Evolutionary conservation across 2,888 invertebrate species (phyloP).

Genomic region (Deilephila elpenor): DNA sequence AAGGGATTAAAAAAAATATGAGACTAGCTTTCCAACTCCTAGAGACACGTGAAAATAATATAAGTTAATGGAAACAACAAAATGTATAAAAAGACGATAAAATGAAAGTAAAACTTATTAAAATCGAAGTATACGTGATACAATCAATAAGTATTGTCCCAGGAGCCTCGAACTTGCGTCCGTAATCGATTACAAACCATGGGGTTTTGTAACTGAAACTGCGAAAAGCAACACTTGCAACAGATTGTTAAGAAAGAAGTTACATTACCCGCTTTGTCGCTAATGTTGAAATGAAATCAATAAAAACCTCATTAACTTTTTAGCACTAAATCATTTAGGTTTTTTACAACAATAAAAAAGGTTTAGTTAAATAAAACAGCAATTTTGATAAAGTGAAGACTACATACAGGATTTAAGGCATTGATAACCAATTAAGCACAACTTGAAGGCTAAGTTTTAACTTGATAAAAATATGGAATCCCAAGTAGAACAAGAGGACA

Average conservation of each 20-base stretch:
- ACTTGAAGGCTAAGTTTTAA: too few species aligned
- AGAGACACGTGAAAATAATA: not conserved
- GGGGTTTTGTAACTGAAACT: constrained; percentile 41
- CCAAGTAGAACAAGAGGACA: too few species aligned
- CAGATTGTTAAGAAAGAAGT: constrained; percentile 41
- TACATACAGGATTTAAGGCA: too few species aligned
- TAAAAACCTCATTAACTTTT: constrained; percentile 21
- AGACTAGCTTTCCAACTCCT: not conserved
- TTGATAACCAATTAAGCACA: too few species aligned
- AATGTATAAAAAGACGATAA: not conserved
- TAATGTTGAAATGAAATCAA: constrained; percentile 25
- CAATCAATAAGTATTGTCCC: constrained; percentile 17
- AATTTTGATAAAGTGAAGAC: too few species aligned
- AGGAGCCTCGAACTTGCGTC: constrained; percentile 14
- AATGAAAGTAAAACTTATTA: constrained; percentile 17
- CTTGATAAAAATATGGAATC: too few species aligned
- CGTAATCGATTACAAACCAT: constrained; percentile 46
- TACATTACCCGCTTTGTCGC: constrained; percentile 36
- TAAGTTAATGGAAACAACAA: not conserved
- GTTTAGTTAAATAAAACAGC: too few species aligned
- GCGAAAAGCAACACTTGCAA: constrained; percentile 40
- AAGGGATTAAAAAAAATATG: too few species aligned
- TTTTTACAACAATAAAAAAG: not conserved
- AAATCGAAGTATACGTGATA: constrained; percentile 15
- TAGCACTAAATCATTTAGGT: not conserved